Base-by-base conservation (phyloP, 2,797 vertebrate species). In the Syndactyla subalaris region DNA sequence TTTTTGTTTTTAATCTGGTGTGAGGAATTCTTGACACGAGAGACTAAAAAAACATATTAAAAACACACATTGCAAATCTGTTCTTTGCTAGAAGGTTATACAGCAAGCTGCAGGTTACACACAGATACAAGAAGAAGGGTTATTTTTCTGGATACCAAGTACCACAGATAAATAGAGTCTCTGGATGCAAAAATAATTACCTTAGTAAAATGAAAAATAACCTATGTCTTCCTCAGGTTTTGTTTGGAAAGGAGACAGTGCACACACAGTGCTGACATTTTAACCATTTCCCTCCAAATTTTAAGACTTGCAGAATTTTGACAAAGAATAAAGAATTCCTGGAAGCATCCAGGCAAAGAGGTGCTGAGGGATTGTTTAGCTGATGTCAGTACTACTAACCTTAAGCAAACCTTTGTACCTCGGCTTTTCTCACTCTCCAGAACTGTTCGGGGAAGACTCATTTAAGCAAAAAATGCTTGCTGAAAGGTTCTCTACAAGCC, bases 111-210 rank as follows among this genome's bases (percentile, higher is more conserved):
- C 30, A 51, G 48, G 41, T 88, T 91, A 84, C 26, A 65, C 6
- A 17, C 58, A 88, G 58, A 90, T 45, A 45, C 2, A 15, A 17
- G 14, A 51, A 72, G 59, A 49, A 74, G 54, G 45, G 27, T 82
- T 85, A 32, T 46, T 92, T 49, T 92, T 82, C 76, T 61, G 75
- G 23, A 30, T 86, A 88, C 20, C 38, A 38, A 67, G 46, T 93
- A 66, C 17, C 54, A 94, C 94, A 93, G 96, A 95, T 93, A 95
- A 96, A 96, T 97, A 95, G 85, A 92, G 39, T 79, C 89, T 97
- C 46, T 88, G 49, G 74, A 85, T 83, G 95, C 58, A 94, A 96
- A 97, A 97, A 96, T 96, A 97, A 90, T 89, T 12, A 85, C 87
- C 91, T 68, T 88, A 71, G 81, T 95, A 85, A 78, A 95, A 88